Conservation (phyloP, 2,888 invertebrate genomes). For the Corbicula japonica region DNA sequence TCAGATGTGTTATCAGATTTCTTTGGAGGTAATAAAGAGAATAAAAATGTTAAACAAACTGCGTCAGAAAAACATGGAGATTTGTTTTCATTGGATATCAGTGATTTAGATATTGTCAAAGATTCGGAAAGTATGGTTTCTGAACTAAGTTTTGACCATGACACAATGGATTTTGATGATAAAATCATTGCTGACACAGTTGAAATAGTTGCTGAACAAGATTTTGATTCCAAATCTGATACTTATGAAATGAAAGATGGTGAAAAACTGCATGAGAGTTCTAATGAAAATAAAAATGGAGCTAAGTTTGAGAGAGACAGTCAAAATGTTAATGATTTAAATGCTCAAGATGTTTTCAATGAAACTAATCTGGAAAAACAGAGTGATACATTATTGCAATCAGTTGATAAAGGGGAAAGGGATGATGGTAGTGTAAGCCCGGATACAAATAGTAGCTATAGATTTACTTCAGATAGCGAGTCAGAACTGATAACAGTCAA, state of each 20-base stretch:
- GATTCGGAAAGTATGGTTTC: background rate
- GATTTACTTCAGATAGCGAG: constrained; percentile 52
- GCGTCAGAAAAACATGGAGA: no score
- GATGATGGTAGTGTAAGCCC: constrained; percentile 56
- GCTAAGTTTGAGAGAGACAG: background rate
- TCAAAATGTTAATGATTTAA: background rate
- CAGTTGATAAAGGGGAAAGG: background rate
- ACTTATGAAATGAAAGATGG: background rate
- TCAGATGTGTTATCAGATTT: no score
- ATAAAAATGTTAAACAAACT: no score
- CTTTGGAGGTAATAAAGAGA: no score
- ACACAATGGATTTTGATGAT: constrained; percentile 1
- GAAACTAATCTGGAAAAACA: background rate
- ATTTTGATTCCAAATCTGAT: background rate
- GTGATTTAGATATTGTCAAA: background rate
- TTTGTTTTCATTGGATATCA: no score
- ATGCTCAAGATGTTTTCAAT: background rate
- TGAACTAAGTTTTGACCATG: no score
- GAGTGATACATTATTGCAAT: no score
- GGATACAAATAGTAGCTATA: constrained; percentile 53
- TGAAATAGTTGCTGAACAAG: background rate
- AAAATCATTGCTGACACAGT: background rate
- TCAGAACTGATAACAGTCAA: constrained; percentile 52
- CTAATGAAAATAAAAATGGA: no score
- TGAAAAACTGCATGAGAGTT: background rate